Evolutionary conservation across 2,888 invertebrate genomes (phyloP).

Genomic region (Calliphora vomitoria): DNA sequence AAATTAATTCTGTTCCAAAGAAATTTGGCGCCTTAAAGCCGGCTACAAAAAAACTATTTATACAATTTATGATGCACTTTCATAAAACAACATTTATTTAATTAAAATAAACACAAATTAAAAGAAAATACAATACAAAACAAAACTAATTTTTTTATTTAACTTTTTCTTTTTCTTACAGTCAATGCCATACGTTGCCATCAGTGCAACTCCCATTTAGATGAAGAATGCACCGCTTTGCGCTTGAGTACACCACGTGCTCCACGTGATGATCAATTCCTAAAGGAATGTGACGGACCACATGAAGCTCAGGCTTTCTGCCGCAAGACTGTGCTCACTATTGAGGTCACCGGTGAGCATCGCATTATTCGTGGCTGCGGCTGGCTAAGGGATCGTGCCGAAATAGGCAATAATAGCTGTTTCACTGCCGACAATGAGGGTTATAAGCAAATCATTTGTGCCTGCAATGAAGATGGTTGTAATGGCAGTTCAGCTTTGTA

Average conservation of each 20-base stretch:
- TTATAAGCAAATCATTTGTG: slow-evolving; percentile 87
- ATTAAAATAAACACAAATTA: background rate
- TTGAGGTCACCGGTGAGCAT: slow-evolving; percentile 85
- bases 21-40: slow-evolving; percentile 21
- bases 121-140: background rate
- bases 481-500: slow-evolving; percentile 83
- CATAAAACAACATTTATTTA: slow-evolving; percentile 3
- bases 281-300: slow-evolving; percentile 84
- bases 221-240: slow-evolving; percentile 88
- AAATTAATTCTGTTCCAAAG: background rate
- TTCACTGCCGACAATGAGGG: slow-evolving; percentile 88
- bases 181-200: slow-evolving; percentile 88
- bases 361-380: slow-evolving; percentile 87
- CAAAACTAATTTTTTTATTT: slow-evolving; percentile 10
- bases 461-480: slow-evolving; percentile 88
- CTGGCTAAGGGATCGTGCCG: slow-evolving; percentile 85
- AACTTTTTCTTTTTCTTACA: slow-evolving; percentile 79
- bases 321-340: slow-evolving; percentile 88
- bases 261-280: slow-evolving; percentile 83
- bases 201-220: slow-evolving; percentile 90
- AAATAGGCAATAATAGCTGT: slow-evolving; percentile 84
- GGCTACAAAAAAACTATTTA: background rate
- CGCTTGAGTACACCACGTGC: slow-evolving; percentile 85
- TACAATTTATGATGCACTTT: background rate
- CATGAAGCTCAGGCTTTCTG: slow-evolving; percentile 86